Percentiles rank a stretch among this genome's conserved stretches.
Conservation (phyloP, 2,113 vertebrate species). For the Lipotes vexillifer region DNA sequence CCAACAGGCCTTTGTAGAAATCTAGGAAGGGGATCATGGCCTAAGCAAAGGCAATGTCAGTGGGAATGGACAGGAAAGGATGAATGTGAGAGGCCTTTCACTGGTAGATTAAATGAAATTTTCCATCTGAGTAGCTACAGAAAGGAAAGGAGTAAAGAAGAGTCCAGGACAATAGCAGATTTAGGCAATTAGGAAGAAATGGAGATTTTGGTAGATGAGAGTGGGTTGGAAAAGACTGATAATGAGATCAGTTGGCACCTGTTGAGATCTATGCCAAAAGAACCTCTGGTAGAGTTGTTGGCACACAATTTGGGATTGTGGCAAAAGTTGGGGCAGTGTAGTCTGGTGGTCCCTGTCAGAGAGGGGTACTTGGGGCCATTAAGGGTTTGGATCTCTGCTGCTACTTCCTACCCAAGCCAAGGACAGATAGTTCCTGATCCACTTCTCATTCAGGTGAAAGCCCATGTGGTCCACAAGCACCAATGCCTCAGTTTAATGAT, state of each 20-base stretch:
- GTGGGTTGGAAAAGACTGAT: not conserved
- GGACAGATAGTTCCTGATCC: not conserved
- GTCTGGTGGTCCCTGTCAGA: not conserved
- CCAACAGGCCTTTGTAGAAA: not conserved
- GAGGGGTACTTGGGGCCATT: not conserved
- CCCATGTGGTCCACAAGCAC: not conserved
- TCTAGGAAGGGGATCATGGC: not conserved
- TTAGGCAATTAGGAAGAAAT: not conserved
- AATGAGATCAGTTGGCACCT: not conserved
- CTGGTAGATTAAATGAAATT: not conserved
- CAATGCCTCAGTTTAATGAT: not conserved
- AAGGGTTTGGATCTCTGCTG: not conserved
- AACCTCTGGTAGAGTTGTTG: not conserved
- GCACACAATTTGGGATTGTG: not conserved
- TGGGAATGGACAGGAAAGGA: not conserved
- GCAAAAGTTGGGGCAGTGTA: not conserved
- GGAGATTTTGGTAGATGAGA: not conserved
- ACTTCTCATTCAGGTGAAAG: not conserved
- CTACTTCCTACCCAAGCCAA: not conserved
- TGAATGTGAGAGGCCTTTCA: not conserved
- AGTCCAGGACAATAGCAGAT: not conserved
- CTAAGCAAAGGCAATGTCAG: not conserved
- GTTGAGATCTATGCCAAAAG: not conserved
- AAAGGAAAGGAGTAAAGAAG: not conserved
- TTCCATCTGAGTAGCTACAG: not conserved